Percentiles rank a stretch among this genome's conserved stretches.
These are phyloP conservation scores for Alectura lathami DNA, from an alignment of 2,113 vertebrate species.

Conservation along the genomic window DNA sequence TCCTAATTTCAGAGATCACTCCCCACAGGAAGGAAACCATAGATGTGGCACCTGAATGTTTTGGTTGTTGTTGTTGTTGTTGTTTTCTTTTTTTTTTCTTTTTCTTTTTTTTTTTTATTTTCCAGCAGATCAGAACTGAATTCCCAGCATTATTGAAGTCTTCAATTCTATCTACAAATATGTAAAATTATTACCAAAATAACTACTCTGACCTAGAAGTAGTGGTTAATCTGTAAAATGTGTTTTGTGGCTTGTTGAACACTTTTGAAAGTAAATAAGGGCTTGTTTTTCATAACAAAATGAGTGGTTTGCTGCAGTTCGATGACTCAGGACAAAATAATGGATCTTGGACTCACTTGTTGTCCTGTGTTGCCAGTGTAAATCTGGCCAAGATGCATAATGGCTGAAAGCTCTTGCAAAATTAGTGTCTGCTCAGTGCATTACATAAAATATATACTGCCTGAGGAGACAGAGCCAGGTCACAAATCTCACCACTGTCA, in stretches of 20 bases:
- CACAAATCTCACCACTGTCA: slow-evolving; percentile 5
- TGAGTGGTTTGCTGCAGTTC: slow-evolving; percentile 20
- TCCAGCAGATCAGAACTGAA: not conserved
- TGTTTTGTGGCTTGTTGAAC: slow-evolving; percentile 33
- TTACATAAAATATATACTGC: not conserved
- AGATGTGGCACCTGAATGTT: not conserved
- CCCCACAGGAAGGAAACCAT: not conserved
- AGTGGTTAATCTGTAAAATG: slow-evolving; percentile 39
- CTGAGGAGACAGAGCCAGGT: not conserved
- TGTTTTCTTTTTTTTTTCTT: not conserved
- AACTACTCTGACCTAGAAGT: not conserved
- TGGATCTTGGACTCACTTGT: slow-evolving; percentile 47
- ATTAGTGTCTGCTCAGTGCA: slow-evolving; percentile 13
- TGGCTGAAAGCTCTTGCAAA: slow-evolving; percentile 44
- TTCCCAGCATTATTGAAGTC: not conserved
- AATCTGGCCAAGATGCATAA: slow-evolving; percentile 39
- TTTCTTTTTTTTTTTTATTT: too few relatives aligned
- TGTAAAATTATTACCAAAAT: not conserved
- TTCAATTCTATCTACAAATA: not conserved
- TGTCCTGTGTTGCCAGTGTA: slow-evolving; percentile 45
- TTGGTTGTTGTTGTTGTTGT: not conserved
- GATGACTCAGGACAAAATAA: slow-evolving; percentile 66
- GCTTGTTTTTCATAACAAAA: slow-evolving; percentile 58
- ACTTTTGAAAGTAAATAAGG: slow-evolving; percentile 32
- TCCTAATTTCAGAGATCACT: not conserved